A percentile compares a stretch with the other conserved stretches of the same genome.
Evolutionary conservation across 2,113 vertebrate species (phyloP).

Genomic region (Scatophagus argus): DNA sequence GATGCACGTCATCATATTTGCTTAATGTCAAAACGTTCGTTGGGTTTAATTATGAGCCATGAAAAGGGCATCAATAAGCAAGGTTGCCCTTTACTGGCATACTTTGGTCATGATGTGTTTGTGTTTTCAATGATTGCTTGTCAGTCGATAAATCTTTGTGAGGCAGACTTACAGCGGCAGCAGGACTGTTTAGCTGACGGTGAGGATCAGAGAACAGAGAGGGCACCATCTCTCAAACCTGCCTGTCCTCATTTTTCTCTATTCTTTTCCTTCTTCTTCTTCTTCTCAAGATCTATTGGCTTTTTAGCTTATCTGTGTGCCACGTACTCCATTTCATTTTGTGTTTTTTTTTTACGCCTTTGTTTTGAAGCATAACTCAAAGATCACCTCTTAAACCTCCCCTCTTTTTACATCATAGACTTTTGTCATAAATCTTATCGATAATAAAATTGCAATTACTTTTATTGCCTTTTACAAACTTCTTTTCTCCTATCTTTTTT

Average conservation of each 20-base stretch:
- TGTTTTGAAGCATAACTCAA: neutral
- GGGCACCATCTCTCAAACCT: slow-evolving; percentile 8
- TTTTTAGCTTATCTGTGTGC: neutral
- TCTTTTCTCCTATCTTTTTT: neutral
- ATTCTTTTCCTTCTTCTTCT: too few relatives aligned
- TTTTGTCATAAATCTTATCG: neutral
- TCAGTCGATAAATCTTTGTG: slow-evolving; percentile 56
- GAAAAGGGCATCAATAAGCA: slow-evolving; percentile 60
- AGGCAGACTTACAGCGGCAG: slow-evolving; percentile 7
- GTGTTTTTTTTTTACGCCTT: neutral
- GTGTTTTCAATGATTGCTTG: slow-evolving; percentile 60
- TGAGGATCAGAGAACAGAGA: slow-evolving; percentile 17
- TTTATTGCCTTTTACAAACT: neutral
- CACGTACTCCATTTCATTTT: neutral
- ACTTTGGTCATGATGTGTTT: slow-evolving; percentile 61
- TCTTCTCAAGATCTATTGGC: neutral
- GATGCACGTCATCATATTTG: slow-evolving; percentile 30
- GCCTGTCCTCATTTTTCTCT: slow-evolving; percentile 5
- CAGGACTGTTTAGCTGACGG: slow-evolving; percentile 7
- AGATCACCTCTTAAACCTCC: neutral
- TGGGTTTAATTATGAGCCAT: slow-evolving; percentile 51
- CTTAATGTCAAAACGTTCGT: slow-evolving; percentile 51
- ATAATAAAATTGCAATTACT: neutral
- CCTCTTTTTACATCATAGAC: neutral
- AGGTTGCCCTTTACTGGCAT: slow-evolving; percentile 56